These are phyloP conservation scores for Hypsibius dujardini DNA, from an alignment of 1,140 invertebrate genomes.

Conservation along the genomic window DNA sequence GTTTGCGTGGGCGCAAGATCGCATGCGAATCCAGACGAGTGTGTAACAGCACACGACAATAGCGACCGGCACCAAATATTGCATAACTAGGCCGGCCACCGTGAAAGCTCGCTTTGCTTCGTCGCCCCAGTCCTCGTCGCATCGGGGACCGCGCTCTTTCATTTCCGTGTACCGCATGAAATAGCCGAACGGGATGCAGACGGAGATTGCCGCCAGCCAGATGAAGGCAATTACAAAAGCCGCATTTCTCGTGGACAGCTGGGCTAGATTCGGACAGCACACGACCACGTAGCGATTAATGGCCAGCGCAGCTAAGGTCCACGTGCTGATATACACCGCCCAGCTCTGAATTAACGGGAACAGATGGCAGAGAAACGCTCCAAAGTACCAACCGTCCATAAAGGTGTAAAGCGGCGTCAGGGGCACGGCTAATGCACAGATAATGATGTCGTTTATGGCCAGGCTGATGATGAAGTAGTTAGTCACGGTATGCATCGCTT, in stretches of 20 bases:
- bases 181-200: constrained; percentile 30
- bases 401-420: constrained; percentile 25
- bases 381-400: constrained; percentile 31
- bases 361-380: constrained; percentile 29
- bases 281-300: constrained; percentile 31
- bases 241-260: constrained; percentile 27
- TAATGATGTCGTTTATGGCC: not conserved
- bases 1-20: too few species aligned
- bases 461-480: not conserved
- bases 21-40: constrained; percentile 28
- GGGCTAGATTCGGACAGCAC: constrained; percentile 29
- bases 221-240: constrained; percentile 27
- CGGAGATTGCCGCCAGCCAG: constrained; percentile 28
- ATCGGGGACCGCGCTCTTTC: constrained; percentile 23
- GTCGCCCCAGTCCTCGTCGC: constrained; percentile 22
- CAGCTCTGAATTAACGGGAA: constrained; percentile 29
- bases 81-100: constrained; percentile 28
- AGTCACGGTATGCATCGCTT: constrained; percentile 32
- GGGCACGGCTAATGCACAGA: constrained; percentile 17
- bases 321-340: constrained; percentile 31
- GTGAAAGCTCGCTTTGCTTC: constrained; percentile 28
- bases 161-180: constrained; percentile 23
- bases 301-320: constrained; percentile 31
- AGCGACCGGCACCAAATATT: constrained; percentile 30
- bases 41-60: constrained; percentile 28